Evolutionary conservation across 2,888 invertebrate genomes (phyloP).

Genomic region (Athripsodes cinereus): DNA sequence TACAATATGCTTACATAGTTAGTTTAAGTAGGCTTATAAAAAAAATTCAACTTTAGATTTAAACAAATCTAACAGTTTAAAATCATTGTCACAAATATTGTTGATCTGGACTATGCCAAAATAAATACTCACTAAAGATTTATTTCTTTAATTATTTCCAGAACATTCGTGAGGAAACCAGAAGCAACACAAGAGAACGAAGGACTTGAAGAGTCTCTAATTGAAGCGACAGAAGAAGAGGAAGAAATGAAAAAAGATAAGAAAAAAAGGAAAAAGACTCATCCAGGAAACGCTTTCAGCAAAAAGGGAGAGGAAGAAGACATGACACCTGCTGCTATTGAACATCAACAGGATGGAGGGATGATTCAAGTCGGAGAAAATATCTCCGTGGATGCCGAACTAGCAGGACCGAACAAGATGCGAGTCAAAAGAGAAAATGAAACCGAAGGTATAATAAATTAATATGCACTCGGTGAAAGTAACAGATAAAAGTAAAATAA

Average conservation of each 20-base stretch:
- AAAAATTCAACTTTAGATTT: no score
- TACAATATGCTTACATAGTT: no score
- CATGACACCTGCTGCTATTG: not conserved
- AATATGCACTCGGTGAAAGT: not conserved
- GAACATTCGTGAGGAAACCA: slow-evolving; percentile 28
- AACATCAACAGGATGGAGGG: not conserved
- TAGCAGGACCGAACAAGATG: slow-evolving; percentile 21
- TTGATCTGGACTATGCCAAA: no score
- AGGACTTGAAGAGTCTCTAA: slow-evolving; percentile 37
- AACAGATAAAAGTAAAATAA: not conserved
- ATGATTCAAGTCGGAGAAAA: slow-evolving; percentile 9
- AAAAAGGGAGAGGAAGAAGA: slow-evolving; percentile 3
- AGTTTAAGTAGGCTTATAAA: no score
- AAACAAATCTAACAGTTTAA: no score
- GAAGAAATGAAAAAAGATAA: slow-evolving; percentile 30
- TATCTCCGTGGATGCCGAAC: slow-evolving; percentile 16
- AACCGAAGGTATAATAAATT: slow-evolving; percentile 20
- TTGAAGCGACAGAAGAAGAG: slow-evolving; percentile 33
- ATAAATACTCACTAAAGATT: no score
- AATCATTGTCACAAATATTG: no score
- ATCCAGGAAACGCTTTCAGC: slow-evolving; percentile 23
- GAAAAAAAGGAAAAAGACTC: slow-evolving; percentile 40
- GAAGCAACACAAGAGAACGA: slow-evolving; percentile 39
- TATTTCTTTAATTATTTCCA: no score
- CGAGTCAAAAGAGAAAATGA: slow-evolving; percentile 25